A percentile compares a stretch with the other conserved stretches of the same genome.
phyloP scores from a whole-genome alignment of 2,888 invertebrate genomes.

The Diploptera punctata region DNA sequence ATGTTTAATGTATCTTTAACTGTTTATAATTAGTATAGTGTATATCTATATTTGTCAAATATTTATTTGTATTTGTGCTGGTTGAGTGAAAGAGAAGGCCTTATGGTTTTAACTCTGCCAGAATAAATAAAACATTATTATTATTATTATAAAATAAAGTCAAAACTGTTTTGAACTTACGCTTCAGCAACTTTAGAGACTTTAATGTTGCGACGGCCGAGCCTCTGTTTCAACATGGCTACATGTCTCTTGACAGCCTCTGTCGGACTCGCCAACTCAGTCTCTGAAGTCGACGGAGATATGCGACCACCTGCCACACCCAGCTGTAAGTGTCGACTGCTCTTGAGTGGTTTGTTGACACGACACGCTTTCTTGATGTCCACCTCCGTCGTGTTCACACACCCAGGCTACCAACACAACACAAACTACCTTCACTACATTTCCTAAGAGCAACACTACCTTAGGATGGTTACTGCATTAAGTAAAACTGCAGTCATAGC shows the following conservation, averaged over 20 bases:
- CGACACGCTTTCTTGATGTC: slow-evolving; percentile 96
- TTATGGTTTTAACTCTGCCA: too few species aligned
- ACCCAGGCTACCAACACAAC: slow-evolving; percentile 98
- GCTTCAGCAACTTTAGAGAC: slow-evolving; percentile 94
- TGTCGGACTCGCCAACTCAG: slow-evolving; percentile 59
- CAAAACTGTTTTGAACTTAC: slow-evolving; percentile 76
- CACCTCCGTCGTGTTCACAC: slow-evolving; percentile 98
- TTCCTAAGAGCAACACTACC: too few species aligned
- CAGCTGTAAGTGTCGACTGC: slow-evolving; percentile 39
- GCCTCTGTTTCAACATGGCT: slow-evolving; percentile 69
- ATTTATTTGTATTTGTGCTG: too few species aligned
- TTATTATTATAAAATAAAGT: too few species aligned
- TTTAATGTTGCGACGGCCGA: slow-evolving; percentile 88
- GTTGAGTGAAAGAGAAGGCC: too few species aligned
- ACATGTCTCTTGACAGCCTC: slow-evolving; percentile 52
- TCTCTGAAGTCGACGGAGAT: slow-evolving; percentile 61
- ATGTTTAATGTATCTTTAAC: too few species aligned
- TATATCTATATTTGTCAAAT: too few species aligned
- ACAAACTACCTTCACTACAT: too few species aligned
- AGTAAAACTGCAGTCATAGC: too few species aligned
- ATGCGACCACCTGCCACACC: slow-evolving; percentile 60
- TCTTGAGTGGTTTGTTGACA: slow-evolving; percentile 57
- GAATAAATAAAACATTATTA: too few species aligned
- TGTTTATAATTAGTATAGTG: too few species aligned
- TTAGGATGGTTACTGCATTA: too few species aligned